phyloP scores from a whole-genome alignment of 2,888 invertebrate species.

The Eupithecia dodoneata region DNA sequence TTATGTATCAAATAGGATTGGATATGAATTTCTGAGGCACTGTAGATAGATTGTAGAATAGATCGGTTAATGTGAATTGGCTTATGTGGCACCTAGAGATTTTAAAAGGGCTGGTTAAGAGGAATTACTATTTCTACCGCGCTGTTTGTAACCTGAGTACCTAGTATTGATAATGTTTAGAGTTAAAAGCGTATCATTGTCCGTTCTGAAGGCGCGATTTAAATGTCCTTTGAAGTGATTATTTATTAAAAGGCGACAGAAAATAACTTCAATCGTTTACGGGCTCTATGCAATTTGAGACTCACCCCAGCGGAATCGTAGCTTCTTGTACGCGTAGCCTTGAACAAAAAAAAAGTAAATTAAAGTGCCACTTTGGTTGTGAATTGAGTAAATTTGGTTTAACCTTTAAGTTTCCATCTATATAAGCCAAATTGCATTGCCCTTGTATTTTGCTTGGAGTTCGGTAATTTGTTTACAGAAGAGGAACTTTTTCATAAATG shows the following conservation, averaged over 20 bases:
- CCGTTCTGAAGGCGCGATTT: not conserved
- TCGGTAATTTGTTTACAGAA: conserved; percentile 19
- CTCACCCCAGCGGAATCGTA: not conserved
- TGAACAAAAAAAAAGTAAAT: not conserved
- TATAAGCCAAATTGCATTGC: conserved; percentile 1
- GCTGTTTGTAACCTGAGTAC: not conserved
- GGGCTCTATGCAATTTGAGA: no score
- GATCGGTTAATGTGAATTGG: conserved; percentile 5
- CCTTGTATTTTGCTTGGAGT: conserved; percentile 6
- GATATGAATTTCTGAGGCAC: conserved; percentile 82
- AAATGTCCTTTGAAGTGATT: not conserved
- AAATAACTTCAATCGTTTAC: not conserved
- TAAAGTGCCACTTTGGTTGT: not conserved
- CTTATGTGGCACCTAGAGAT: not conserved
- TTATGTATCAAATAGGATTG: conserved; percentile 84
- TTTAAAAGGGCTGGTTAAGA: not conserved
- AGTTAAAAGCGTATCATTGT: not conserved
- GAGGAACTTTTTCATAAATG: not conserved
- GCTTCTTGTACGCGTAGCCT: not conserved
- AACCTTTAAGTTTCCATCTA: not conserved
- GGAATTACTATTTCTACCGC: not conserved
- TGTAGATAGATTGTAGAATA: conserved; percentile 18
- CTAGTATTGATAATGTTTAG: not conserved
- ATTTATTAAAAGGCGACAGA: not conserved
- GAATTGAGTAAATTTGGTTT: not conserved